Conservation (phyloP, 2,113 vertebrate genomes). For the Pollimyrus isidori region DNA sequence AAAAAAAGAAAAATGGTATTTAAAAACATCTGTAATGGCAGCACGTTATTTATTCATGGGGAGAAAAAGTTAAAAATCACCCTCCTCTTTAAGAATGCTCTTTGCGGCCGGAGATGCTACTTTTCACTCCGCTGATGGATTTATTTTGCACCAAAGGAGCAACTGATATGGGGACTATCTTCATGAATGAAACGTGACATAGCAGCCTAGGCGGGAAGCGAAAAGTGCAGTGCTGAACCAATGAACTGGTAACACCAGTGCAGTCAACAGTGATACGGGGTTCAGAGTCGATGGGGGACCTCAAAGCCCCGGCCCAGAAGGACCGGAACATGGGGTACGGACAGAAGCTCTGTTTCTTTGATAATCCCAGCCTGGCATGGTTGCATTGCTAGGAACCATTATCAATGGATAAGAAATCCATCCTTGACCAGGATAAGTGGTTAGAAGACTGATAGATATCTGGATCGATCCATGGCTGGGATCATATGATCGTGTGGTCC, state of each 20-base stretch:
- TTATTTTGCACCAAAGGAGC: not conserved
- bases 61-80: not conserved
- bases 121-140: not conserved
- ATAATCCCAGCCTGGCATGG: not conserved
- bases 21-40: not conserved
- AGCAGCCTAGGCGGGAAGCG: not conserved
- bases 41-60: slow-evolving; percentile 1
- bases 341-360: not conserved
- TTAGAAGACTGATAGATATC: not conserved
- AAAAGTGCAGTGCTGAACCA: not conserved
- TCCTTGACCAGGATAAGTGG: not conserved
- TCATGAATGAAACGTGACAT: not conserved
- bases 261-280: not conserved
- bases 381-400: not conserved
- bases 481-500: not conserved
- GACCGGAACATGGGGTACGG: not conserved
- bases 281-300: not conserved
- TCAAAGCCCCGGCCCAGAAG: not conserved
- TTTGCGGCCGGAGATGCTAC: not conserved
- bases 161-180: not conserved
- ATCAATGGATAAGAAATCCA: not conserved
- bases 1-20: not conserved
- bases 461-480: not conserved
- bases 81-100: not conserved
- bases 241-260: not conserved